A percentile compares a stretch with the other conserved stretches of the same genome.
phyloP scores from a whole-genome alignment of 1,140 invertebrate species.

The Camponotus pennsylvanicus region DNA sequence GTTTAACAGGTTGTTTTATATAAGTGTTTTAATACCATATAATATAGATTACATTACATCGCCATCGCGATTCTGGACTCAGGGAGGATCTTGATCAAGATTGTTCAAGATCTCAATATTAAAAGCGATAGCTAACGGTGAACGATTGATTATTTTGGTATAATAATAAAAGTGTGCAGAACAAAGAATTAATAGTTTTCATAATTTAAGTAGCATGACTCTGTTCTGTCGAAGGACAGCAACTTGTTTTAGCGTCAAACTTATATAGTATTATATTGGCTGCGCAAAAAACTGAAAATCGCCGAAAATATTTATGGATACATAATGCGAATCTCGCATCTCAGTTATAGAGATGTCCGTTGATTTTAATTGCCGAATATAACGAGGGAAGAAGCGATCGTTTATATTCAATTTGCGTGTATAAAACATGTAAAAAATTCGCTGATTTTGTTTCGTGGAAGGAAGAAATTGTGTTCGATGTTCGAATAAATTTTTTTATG shows the following conservation, averaged over 20 bases:
- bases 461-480: conserved; percentile 12
- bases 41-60: neutral
- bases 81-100: conserved; percentile 3
- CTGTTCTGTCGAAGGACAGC: conserved; percentile 27
- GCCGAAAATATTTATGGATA: neutral
- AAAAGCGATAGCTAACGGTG: neutral
- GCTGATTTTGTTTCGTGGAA: neutral
- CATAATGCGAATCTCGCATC: neutral
- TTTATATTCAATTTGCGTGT: neutral
- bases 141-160: neutral
- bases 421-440: neutral
- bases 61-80: neutral
- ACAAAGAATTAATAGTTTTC: neutral
- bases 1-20: conserved; percentile 63
- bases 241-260: conserved; percentile 10
- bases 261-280: neutral
- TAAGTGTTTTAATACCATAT: conserved; percentile 45
- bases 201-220: neutral
- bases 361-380: neutral
- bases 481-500: conserved; percentile 40
- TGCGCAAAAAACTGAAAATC: neutral
- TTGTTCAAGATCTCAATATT: neutral
- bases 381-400: neutral
- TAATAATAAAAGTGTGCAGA: neutral
- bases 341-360: neutral